Percentiles rank a stretch among this genome's conserved stretches.
Conservation (phyloP, 2,888 invertebrate species). For the Auanema freiburgensis region DNA sequence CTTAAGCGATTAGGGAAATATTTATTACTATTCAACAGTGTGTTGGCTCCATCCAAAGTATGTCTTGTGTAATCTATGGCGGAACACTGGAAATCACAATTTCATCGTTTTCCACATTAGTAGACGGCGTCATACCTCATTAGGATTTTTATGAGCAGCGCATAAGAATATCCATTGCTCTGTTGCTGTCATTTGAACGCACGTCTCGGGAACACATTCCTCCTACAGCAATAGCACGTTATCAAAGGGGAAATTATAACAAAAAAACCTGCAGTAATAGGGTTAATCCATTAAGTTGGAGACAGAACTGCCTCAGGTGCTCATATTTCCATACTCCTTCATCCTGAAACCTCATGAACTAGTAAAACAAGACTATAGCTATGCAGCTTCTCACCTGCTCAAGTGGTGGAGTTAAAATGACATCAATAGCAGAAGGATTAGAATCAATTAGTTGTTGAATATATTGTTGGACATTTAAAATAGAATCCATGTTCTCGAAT, state of each 20-base stretch:
- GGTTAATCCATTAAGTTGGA: constrained; percentile 98
- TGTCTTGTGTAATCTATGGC: constrained; percentile 99
- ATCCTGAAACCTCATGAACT: constrained; percentile 33
- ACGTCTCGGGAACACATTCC: constrained; percentile 93
- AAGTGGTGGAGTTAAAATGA: constrained; percentile 89
- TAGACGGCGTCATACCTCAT: constrained; percentile 72
- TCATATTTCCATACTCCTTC: constrained; percentile 96
- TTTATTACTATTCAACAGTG: constrained; percentile 96
- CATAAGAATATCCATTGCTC: constrained; percentile 99
- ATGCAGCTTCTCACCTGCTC: constrained; percentile 65
- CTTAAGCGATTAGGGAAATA: constrained; percentile 99
- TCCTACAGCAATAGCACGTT: constrained; percentile 66
- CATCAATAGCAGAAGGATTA: constrained; percentile 88
- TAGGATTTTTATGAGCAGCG: constrained; percentile 99
- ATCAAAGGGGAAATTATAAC: not conserved
- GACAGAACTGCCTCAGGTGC: constrained; percentile 93
- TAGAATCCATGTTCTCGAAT: constrained; percentile 99
- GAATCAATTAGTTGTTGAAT: constrained; percentile 94
- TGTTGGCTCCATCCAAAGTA: constrained; percentile 96
- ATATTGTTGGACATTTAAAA: constrained; percentile 95
- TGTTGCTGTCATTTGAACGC: constrained; percentile 99
- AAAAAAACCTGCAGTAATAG: constrained; percentile 80
- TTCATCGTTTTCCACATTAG: not conserved
- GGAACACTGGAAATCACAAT: constrained; percentile 74
- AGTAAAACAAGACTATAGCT: not conserved